Base-by-base conservation (phyloP, 2,797 vertebrate species). In the Sebastes cheni region DNA sequence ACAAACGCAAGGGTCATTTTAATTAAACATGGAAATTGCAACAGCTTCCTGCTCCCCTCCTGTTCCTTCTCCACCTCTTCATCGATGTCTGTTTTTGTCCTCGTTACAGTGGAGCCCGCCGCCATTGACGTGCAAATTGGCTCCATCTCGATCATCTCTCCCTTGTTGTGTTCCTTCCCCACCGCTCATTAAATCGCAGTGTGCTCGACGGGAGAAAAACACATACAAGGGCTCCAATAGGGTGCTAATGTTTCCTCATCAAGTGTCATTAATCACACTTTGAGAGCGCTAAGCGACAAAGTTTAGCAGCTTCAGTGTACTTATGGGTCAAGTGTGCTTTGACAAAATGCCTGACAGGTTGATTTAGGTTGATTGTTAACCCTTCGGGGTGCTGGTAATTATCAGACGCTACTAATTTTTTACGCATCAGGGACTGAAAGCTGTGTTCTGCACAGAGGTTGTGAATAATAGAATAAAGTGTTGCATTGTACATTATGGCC, bases 141-240 rank as follows among this genome's bases (percentile, higher is more conserved):
- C 91, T 91, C 90, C 86, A 90, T 93, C 92, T 92, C 88, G 79
- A 94, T 93, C 93, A 92, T 92, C 88, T 93, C 85, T 72, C 82
- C 87, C 79, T 82, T 86, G 90, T 90, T 92, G 87, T 80, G 52
- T 82, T 72, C 61, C 61, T 69, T 90, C 86, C 80, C 86, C 75
- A 42, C 80, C 72, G 87, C 89, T 92, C 86, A 88, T 94, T 93
- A 94, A 94, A 93, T 89, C 75, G 83, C 85, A 67, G 86, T 74
- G 80, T 74, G 74, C 82, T 89, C 79, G 68, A 79, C 75, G 2
- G 79, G 77, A 72, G 55, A 29, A 56, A 66, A 67, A 67, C 79
- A 80, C 68, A 58, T 74, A 72, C 70, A 13, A 25, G 68, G 32
- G 70, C 87, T 87, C 67, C 73, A 70, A 91, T 88, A 81, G 82